Evolutionary conservation across 1,140 invertebrate species (phyloP).

Genomic region (Elysia chlorotica): DNA sequence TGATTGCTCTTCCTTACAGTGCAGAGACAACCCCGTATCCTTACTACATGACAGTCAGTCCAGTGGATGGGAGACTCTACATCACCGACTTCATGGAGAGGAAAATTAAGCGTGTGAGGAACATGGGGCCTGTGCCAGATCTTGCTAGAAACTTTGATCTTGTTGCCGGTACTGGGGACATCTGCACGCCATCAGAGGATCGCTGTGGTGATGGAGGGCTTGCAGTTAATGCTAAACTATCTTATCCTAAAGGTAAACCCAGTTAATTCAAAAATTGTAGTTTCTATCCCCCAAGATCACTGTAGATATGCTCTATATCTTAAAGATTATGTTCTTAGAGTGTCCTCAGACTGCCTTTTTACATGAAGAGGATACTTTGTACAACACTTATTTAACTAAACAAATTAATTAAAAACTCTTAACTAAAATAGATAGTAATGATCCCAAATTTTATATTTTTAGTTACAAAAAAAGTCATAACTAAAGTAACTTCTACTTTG

Average conservation of each 20-base stretch:
- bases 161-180: constrained; percentile 91
- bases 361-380: no score
- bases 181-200: constrained; percentile 92
- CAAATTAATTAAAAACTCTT: no score
- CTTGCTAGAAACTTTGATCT: constrained; percentile 92
- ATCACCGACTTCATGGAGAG: constrained; percentile 94
- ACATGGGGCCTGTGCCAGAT: constrained; percentile 73
- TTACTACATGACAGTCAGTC: constrained; percentile 92
- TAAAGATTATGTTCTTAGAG: no score
- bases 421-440: no score
- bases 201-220: constrained; percentile 93
- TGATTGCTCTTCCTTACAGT: constrained; percentile 67
- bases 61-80: constrained; percentile 89
- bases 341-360: no score
- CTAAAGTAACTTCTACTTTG: no score
- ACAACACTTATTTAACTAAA: no score
- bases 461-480: no score
- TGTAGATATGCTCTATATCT: no score
- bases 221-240: constrained; percentile 88
- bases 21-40: constrained; percentile 91
- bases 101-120: constrained; percentile 87
- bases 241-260: constrained; percentile 87
- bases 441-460: no score
- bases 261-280: neutral
- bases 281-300: no score